A percentile compares a stretch with the other conserved stretches of the same genome.
These are phyloP conservation scores for Neopelma chrysocephalum DNA, from an alignment of 2,797 vertebrate species.

Conservation along the genomic window DNA sequence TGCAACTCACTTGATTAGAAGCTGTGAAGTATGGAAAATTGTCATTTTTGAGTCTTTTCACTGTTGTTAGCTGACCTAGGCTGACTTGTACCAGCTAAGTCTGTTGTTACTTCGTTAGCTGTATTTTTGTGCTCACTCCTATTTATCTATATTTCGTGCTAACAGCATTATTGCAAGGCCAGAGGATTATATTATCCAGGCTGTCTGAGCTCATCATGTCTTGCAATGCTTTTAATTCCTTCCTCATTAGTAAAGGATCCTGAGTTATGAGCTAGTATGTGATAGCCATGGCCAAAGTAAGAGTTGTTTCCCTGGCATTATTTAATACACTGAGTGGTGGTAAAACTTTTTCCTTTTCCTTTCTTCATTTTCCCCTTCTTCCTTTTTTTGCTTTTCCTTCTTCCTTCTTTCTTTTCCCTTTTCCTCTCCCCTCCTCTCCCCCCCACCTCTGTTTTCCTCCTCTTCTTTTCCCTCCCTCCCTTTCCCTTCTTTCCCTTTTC, in stretches of 20 bases:
- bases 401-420: not conserved
- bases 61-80: not conserved
- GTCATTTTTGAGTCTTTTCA: not conserved
- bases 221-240: constrained; percentile 15
- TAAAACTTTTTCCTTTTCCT: not conserved
- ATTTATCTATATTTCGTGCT: not conserved
- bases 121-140: not conserved
- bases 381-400: accelerated
- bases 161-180: not conserved
- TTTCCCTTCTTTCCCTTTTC: not conserved
- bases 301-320: not conserved
- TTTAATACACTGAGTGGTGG: not conserved
- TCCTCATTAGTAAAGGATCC: constrained; percentile 5
- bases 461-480: accelerated
- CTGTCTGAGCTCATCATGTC: not conserved
- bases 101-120: not conserved
- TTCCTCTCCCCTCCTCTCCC: not conserved
- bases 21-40: not conserved
- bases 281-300: not conserved
- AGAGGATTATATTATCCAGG: constrained; percentile 2
- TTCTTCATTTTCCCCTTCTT: not conserved
- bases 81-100: not conserved
- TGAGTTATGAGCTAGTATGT: not conserved
- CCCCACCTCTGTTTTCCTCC: no score
- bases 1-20: not conserved